Evolutionary conservation across 2,797 vertebrate genomes (phyloP).

Genomic region (Enteromius argenteus): DNA sequence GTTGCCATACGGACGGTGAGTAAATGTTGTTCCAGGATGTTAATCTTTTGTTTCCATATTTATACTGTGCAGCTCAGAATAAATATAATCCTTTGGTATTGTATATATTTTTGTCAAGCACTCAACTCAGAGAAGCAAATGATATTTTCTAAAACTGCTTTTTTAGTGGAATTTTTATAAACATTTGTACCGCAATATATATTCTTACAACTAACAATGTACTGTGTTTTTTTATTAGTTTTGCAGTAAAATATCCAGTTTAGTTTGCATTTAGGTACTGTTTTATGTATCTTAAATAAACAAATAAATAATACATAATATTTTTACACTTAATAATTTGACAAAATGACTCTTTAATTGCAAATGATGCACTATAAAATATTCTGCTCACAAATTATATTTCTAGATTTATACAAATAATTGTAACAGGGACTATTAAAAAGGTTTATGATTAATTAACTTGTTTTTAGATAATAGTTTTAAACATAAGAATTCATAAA

Average conservation of each 20-base stretch:
- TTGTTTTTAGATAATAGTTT: not conserved
- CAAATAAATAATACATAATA: not conserved
- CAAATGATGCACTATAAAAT: not conserved
- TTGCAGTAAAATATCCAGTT: not conserved
- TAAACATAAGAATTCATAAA: not conserved
- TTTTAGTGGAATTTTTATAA: not conserved
- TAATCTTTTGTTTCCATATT: slow-evolving; percentile 6
- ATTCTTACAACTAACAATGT: not conserved
- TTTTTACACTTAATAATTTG: not conserved
- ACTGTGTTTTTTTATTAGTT: not conserved
- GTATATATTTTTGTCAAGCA: not conserved
- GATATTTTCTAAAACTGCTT: not conserved
- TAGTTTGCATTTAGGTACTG: not conserved
- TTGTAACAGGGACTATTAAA: not conserved
- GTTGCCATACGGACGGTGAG: slow-evolving; percentile 87
- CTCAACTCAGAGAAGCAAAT: too few relatives aligned
- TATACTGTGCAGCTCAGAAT: not conserved
- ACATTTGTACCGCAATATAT: not conserved
- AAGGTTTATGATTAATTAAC: not conserved
- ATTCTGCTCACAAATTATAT: not conserved
- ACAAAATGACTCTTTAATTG: not conserved
- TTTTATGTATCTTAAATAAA: not conserved
- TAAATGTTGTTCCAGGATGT: slow-evolving; percentile 14
- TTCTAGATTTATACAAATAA: not conserved
- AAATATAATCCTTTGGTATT: not conserved